Evolutionary conservation across 2,797 vertebrate genomes (phyloP).

Genomic region (Sebastes trivittatus): DNA sequence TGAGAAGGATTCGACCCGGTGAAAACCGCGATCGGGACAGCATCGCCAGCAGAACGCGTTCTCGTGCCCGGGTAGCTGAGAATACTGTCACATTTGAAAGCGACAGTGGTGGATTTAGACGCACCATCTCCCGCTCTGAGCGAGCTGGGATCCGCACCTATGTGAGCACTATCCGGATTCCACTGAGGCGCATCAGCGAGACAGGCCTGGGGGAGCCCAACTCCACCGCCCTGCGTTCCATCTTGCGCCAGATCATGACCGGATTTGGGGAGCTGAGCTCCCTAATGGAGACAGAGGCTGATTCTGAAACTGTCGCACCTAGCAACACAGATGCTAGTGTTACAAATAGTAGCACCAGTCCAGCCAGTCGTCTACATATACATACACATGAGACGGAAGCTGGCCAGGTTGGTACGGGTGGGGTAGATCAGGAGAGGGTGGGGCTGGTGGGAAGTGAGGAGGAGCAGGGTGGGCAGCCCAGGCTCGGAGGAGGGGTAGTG

Average conservation of each 20-base stretch:
- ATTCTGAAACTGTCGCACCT: conserved; percentile 81
- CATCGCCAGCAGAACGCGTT: conserved; percentile 93
- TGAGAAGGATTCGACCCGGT: conserved; percentile 91
- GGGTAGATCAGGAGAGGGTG: conserved; percentile 63
- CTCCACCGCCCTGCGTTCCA: conserved; percentile 89
- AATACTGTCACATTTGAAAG: conserved; percentile 93
- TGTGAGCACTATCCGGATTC: conserved; percentile 93
- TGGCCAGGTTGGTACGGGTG: conserved; percentile 42
- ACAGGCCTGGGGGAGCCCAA: conserved; percentile 91
- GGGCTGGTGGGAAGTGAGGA: conserved; percentile 60
- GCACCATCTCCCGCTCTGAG: conserved; percentile 92
- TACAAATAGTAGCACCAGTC: conserved; percentile 39
- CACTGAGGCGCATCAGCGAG: conserved; percentile 90
- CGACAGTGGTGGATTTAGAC: conserved; percentile 90
- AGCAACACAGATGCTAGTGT: conserved; percentile 59
- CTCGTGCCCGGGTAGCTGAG: conserved; percentile 88
- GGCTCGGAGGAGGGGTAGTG: conserved; percentile 64
- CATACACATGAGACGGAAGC: conserved; percentile 64
- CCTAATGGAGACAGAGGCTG: conserved; percentile 92
- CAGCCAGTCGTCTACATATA: conserved; percentile 62
- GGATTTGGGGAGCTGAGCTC: conserved; percentile 95
- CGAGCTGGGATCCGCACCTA: conserved; percentile 92
- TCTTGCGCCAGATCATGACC: conserved; percentile 95
- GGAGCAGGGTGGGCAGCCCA: conserved; percentile 67
- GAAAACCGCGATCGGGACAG: conserved; percentile 94